These are phyloP conservation scores for Drosophila paranaensis DNA, from an alignment of 2,888 invertebrate species.

Conservation along the genomic window DNA sequence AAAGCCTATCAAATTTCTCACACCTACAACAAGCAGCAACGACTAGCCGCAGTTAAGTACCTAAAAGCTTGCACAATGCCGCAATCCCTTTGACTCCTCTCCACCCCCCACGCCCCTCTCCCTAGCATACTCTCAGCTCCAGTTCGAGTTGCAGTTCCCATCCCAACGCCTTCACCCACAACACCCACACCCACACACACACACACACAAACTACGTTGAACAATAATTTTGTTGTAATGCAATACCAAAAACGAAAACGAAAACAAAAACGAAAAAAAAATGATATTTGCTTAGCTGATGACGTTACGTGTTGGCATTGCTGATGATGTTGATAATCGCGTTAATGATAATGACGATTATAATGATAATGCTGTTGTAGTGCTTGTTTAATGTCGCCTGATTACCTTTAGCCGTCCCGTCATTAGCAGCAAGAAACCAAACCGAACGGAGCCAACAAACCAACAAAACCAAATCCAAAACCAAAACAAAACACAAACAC, in stretches of 20 bases:
- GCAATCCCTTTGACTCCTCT: background rate
- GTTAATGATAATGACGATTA: conserved; percentile 30
- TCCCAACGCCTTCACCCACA: conserved; percentile 31
- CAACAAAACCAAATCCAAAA: conserved; percentile 27
- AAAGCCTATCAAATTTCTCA: conserved; percentile 70
- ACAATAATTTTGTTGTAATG: conserved; percentile 79
- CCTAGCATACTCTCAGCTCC: background rate
- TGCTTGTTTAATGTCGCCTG: conserved; percentile 75
- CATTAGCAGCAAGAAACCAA: conserved; percentile 55
- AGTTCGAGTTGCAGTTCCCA: conserved; percentile 32
- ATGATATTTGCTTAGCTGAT: conserved; percentile 67
- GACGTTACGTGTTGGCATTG: conserved; percentile 58
- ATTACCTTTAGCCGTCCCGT: conserved; percentile 68
- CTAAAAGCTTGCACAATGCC: conserved; percentile 74
- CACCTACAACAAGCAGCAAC: conserved; percentile 60
- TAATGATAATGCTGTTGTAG: conserved; percentile 33
- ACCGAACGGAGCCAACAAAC: conserved; percentile 25
- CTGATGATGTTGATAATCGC: conserved; percentile 26
- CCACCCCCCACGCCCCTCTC: too few species aligned
- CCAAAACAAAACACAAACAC: conserved; percentile 43
- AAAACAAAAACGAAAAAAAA: conserved; percentile 44
- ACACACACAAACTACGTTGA: conserved; percentile 13
- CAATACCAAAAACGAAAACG: conserved; percentile 61
- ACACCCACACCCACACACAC: background rate
- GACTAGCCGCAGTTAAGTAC: conserved; percentile 50